Percentiles rank a stretch among this genome's conserved stretches.
These are phyloP conservation scores for Prunella fulvescens DNA, from an alignment of 2,113 vertebrate genomes.

Conservation along the genomic window DNA sequence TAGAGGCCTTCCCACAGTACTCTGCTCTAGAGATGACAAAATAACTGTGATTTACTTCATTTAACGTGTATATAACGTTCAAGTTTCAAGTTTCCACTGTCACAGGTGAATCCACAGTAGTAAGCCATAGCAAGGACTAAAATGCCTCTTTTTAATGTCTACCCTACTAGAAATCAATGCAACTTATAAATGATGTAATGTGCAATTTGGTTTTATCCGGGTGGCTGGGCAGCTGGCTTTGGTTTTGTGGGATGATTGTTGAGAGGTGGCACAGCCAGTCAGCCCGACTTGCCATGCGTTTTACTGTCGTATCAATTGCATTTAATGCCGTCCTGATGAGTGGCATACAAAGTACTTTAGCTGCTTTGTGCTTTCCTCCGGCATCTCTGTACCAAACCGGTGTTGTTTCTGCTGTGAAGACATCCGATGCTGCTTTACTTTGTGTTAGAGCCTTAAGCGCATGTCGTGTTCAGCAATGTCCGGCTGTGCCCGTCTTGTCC, in stretches of 20 bases:
- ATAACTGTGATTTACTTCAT: slow-evolving; percentile 18
- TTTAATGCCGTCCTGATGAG: background rate
- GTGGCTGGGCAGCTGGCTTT: background rate
- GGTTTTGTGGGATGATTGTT: background rate
- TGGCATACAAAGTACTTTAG: background rate
- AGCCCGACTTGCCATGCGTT: background rate
- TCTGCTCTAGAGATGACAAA: background rate
- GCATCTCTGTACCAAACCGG: background rate
- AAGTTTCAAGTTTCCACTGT: background rate
- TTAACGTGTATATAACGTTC: background rate
- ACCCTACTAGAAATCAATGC: background rate
- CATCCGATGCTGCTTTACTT: slow-evolving; percentile 62
- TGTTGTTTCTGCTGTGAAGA: slow-evolving; percentile 34
- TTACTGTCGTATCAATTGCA: background rate
- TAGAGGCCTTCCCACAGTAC: background rate
- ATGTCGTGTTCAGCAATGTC: background rate
- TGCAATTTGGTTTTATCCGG: background rate
- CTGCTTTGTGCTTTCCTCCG: slow-evolving; percentile 20
- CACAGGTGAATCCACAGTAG: background rate
- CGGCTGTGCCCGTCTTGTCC: background rate
- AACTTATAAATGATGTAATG: background rate
- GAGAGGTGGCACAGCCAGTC: background rate
- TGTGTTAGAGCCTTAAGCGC: slow-evolving; percentile 69
- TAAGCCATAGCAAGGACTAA: slow-evolving; percentile 35
- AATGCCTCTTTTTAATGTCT: slow-evolving; percentile 5